These are phyloP conservation scores for Hecatera dysodea DNA, from an alignment of 2,888 invertebrate species.

Conservation along the genomic window DNA sequence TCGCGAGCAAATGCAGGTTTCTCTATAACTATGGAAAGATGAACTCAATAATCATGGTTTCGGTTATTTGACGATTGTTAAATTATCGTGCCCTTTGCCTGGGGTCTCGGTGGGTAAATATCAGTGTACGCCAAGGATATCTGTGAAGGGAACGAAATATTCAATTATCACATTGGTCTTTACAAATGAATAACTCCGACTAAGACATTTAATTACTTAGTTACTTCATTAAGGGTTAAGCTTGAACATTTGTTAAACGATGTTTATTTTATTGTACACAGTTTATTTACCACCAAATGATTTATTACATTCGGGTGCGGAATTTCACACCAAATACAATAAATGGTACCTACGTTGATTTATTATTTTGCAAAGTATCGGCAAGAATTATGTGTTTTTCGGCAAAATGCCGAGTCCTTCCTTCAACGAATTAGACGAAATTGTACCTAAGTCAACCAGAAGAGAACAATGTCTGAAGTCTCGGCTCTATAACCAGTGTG, in stretches of 20 bases:
- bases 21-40: neutral
- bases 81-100: neutral
- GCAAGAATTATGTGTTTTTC: neutral
- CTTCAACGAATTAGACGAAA: too few relatives aligned
- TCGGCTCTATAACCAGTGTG: too few relatives aligned
- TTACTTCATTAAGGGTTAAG: neutral
- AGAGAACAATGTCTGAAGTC: too few relatives aligned
- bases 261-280: neutral
- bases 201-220: neutral
- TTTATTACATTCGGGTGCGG: neutral
- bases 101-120: neutral
- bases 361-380: neutral
- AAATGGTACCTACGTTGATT: neutral
- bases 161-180: neutral
- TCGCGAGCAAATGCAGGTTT: neutral
- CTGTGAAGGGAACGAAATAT: neutral
- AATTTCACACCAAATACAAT: slow-evolving; percentile 24
- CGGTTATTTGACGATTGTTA: neutral
- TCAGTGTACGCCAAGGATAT: neutral
- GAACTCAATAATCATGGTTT: neutral
- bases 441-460: too few relatives aligned
- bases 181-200: neutral
- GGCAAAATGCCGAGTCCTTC: neutral
- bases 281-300: slow-evolving; percentile 17
- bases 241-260: neutral